Conservation (phyloP, 2,797 vertebrate species). For the Xiphophorus birchmanni region DNA sequence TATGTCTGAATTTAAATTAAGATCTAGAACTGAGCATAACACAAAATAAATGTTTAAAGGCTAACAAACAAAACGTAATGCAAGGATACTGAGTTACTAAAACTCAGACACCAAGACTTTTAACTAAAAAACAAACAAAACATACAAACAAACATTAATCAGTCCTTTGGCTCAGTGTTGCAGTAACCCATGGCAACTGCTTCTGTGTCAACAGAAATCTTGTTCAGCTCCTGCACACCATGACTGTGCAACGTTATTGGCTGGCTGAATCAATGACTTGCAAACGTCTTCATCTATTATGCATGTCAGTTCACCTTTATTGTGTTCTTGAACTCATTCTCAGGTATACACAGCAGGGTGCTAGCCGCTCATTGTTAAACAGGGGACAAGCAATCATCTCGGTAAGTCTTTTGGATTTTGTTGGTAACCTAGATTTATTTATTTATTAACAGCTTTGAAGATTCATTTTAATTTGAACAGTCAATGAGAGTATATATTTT, state of each 20-base stretch:
- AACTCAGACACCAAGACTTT: not conserved
- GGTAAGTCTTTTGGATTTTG: constrained; percentile 44
- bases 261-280: constrained; percentile 69
- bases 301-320: constrained; percentile 72
- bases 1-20: not conserved
- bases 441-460: not conserved
- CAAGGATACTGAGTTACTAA: not conserved
- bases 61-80: not conserved
- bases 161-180: constrained; percentile 42
- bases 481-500: too few species aligned
- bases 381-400: constrained; percentile 11
- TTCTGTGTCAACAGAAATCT: constrained; percentile 78
- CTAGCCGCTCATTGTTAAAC: constrained; percentile 9
- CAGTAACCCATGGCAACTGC: constrained; percentile 76
- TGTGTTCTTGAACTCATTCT: constrained; percentile 71
- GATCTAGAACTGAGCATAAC: not conserved
- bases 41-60: not conserved
- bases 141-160: constrained; percentile 45
- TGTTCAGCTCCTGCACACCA: constrained; percentile 54
- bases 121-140: constrained; percentile 4
- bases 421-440: not conserved
- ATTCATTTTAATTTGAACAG: not conserved
- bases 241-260: constrained; percentile 66
- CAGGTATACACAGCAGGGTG: constrained; percentile 66
- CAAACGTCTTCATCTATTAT: constrained; percentile 77